Evolutionary conservation across 1,140 invertebrate species (phyloP), one percentile per base, ranked within the genome.

Genomic region (Drosophila neocordata): DNA sequence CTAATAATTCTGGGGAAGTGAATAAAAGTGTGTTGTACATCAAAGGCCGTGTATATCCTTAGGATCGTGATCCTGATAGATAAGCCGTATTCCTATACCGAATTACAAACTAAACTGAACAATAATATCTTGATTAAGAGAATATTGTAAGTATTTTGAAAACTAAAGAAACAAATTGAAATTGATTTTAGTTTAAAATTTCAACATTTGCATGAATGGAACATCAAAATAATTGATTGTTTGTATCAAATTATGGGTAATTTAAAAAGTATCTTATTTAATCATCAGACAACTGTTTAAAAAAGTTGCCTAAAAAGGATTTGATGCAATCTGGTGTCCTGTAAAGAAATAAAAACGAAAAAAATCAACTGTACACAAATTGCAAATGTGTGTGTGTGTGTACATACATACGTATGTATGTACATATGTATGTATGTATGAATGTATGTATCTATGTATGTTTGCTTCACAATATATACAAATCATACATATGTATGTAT

Each of bases 331-430:
- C 6, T 31, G 27, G 1, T 31, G 27, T 31, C 27, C 27, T 31
- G 27, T 31, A 31, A 31, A 6, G 27, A 31, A 31, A 31, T 6
- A 31, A 31, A 31, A 7, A 31, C 4, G 27, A 31, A 48, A 15
- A 67, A 24, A 24, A 18, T 4, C 1, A 69, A 69, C 48, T 44
- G 35, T 56, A 34, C 48, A 67, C 9, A 67, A 18, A 69, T 56
- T 56, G 37, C 4, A 38, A 11, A 37, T 37, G 1, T 3, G 3
- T 37, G 8, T n/a, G n/a, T 38, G 5, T 38, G 4, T 4, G 13
- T 3, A 38, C 12, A 44, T 18, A 44, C 4, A 4, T 44, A 44
- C 8, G 7, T 44, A 18, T 1, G 6, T 15, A 41, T 7, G 11
- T 41, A 15, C 4, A 15, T 44, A 3, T 48, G 4, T 7, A 48